These are phyloP conservation scores for Hyposmocoma kahamanoa DNA, from an alignment of 1,140 invertebrate species.

Conservation along the genomic window DNA sequence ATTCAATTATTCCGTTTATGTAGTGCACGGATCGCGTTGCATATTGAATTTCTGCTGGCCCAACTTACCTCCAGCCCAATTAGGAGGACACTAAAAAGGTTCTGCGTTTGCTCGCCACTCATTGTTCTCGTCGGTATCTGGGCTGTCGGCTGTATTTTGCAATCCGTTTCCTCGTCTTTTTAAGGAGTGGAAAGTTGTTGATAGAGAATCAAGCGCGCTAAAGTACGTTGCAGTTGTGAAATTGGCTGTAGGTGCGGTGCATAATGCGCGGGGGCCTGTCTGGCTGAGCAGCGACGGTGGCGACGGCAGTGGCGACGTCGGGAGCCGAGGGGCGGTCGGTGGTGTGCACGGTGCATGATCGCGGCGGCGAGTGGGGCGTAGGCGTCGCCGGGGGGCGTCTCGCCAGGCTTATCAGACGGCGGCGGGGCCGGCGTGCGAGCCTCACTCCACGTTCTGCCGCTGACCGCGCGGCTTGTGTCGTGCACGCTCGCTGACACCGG, in stretches of 20 bases:
- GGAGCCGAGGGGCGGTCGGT: constrained; percentile 50
- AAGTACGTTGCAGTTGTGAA: constrained; percentile 51
- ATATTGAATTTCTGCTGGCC: constrained; percentile 60
- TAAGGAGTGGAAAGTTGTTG: constrained; percentile 67
- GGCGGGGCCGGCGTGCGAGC: constrained; percentile 65
- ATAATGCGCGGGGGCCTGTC: constrained; percentile 58
- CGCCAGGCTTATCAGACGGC: constrained; percentile 68
- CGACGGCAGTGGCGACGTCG: constrained; percentile 23
- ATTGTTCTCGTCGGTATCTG: constrained; percentile 63
- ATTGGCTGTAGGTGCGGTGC: constrained; percentile 62
- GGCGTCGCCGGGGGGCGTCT: constrained; percentile 70
- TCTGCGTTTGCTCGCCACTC: constrained; percentile 50
- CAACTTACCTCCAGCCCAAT: constrained; percentile 51
- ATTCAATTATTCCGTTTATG: constrained; percentile 69
- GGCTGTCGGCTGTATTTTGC: constrained; percentile 48
- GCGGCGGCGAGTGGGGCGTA: constrained; percentile 63
- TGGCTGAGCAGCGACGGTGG: constrained; percentile 29
- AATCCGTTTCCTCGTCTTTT: constrained; percentile 63
- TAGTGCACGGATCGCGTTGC: constrained; percentile 58
- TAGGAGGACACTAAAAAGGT: constrained; percentile 64
- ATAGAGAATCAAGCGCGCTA: constrained; percentile 39
- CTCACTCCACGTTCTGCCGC: constrained; percentile 63
- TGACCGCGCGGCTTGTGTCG: constrained; percentile 54
- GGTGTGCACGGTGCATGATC: constrained; percentile 47
- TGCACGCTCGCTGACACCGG: constrained; percentile 50